phyloP scores from a whole-genome alignment of 1,140 invertebrate species.

The Dolichoris vasculosae region DNA sequence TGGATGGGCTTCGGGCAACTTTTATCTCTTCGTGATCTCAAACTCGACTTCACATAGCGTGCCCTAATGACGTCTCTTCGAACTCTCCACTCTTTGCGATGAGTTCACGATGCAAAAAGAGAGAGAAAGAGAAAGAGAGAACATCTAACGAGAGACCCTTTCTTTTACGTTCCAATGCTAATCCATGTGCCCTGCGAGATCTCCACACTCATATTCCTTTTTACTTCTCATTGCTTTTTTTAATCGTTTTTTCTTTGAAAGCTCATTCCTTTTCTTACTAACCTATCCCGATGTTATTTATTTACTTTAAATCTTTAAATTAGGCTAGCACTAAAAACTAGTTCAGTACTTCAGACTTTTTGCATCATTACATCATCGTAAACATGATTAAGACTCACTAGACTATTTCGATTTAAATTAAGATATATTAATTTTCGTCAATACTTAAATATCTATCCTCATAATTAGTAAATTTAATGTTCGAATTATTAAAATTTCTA shows the following conservation, averaged over 20 bases:
- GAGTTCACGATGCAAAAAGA: conserved; percentile 22
- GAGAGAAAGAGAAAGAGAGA: conserved; percentile 48
- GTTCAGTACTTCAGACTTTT: too few relatives aligned
- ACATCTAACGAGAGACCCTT: conserved; percentile 65
- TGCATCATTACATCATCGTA: too few relatives aligned
- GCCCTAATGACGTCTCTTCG: conserved; percentile 71
- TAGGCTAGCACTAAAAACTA: too few relatives aligned
- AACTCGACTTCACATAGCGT: conserved; percentile 70
- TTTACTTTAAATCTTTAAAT: too few relatives aligned
- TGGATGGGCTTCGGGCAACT: conserved; percentile 11
- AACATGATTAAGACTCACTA: not conserved
- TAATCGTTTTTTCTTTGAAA: not conserved
- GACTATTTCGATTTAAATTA: not conserved
- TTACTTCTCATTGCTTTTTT: not conserved
- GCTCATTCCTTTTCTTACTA: conserved; percentile 2
- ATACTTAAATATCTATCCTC: not conserved
- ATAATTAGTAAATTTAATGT: conserved; percentile 2
- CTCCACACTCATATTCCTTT: conserved; percentile 15
- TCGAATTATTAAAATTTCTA: conserved; percentile 4
- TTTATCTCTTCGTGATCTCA: conserved; percentile 68
- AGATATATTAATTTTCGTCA: not conserved
- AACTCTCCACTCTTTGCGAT: conserved; percentile 56
- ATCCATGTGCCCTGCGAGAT: conserved; percentile 59
- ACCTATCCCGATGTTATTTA: too few relatives aligned
- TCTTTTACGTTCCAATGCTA: conserved; percentile 71